phyloP scores from a whole-genome alignment of 1,140 invertebrate species.

The Drusus annulatus region DNA sequence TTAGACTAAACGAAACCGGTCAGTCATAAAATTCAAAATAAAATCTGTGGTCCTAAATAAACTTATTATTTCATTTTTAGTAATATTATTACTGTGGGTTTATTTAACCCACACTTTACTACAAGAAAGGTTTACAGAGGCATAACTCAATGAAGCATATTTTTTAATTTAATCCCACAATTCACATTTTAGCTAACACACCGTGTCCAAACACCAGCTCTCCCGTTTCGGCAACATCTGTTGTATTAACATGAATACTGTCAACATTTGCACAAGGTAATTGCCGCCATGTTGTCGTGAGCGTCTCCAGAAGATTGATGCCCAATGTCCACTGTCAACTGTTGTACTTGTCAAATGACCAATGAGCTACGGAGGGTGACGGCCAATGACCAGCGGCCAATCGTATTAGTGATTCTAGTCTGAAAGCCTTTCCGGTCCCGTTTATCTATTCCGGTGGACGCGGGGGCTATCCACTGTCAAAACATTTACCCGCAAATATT shows the following conservation, averaged over 20 bases:
- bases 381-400: slow-evolving; percentile 12
- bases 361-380: neutral
- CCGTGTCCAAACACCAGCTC: neutral
- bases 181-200: too few relatives aligned
- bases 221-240: neutral
- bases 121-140: too few relatives aligned
- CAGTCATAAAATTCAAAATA: too few relatives aligned
- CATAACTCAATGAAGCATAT: too few relatives aligned
- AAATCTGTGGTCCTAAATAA: too few relatives aligned
- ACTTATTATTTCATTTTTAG: too few relatives aligned
- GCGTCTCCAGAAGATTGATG: slow-evolving; percentile 20
- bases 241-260: slow-evolving; percentile 6
- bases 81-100: too few relatives aligned
- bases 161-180: too few relatives aligned
- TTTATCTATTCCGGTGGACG: slow-evolving; percentile 12
- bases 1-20: too few relatives aligned
- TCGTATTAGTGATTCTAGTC: slow-evolving; percentile 13
- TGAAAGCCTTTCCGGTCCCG: slow-evolving; percentile 13
- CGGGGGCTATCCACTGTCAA: slow-evolving; percentile 1
- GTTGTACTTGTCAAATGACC: slow-evolving; percentile 20
- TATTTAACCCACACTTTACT: too few relatives aligned
- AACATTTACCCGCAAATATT: slow-evolving; percentile 36
- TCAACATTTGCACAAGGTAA: slow-evolving; percentile 20
- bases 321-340: neutral
- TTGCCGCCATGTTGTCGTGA: slow-evolving; percentile 21